Conservation (phyloP, 2,888 invertebrate species). For the Beris morrisii region DNA sequence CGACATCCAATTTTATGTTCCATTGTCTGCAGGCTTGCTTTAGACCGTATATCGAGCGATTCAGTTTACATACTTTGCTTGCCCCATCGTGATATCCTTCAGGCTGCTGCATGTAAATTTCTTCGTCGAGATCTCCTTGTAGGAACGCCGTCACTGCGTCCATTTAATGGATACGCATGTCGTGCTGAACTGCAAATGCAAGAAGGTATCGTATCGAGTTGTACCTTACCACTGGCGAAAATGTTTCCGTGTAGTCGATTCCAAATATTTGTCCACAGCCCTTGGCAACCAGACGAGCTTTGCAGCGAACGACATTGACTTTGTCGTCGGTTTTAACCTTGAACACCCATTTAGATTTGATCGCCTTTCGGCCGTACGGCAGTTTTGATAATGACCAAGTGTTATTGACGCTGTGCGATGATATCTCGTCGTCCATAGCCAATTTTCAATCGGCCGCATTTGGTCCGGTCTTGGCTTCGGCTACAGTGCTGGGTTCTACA, state of each 20-base stretch:
- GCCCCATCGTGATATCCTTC: neutral
- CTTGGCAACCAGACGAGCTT: neutral
- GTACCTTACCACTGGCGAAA: neutral
- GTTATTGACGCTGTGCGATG: neutral
- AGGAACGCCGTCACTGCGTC: neutral
- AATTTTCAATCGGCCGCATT: too few species aligned
- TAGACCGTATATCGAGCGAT: too few species aligned
- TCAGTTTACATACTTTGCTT: too few species aligned
- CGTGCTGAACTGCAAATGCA: neutral
- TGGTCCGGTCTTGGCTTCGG: too few species aligned
- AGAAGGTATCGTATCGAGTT: neutral
- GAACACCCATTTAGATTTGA: neutral
- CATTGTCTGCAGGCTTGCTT: too few species aligned
- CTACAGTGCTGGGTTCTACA: too few species aligned
- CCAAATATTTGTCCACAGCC: neutral
- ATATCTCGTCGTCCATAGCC: neutral
- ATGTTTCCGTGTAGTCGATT: neutral
- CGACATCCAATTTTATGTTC: too few species aligned
- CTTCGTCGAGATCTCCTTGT: neutral
- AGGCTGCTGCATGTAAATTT: too few species aligned
- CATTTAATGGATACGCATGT: neutral
- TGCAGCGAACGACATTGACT: neutral
- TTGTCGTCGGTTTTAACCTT: neutral
- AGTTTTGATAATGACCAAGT: too few species aligned
- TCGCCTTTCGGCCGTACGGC: neutral